phyloP scores from a whole-genome alignment of 2,797 vertebrate species.

The Enteromius argenteus region DNA sequence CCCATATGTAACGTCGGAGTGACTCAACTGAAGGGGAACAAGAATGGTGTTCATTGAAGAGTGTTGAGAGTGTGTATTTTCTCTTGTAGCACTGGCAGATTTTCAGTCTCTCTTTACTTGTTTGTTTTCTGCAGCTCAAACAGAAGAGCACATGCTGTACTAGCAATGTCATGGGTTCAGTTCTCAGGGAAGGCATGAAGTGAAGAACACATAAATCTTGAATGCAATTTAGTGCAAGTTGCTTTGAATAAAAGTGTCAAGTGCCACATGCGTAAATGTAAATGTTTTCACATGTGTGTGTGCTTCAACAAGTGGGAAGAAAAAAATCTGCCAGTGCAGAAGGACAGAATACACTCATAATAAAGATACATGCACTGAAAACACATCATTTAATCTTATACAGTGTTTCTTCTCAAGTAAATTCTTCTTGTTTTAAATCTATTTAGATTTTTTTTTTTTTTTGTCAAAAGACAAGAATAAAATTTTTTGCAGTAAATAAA shows the following conservation, averaged over 20 bases:
- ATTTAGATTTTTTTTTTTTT: too few species aligned
- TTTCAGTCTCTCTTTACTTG: neutral
- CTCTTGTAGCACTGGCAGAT: neutral
- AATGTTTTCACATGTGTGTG: neutral
- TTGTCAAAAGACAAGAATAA: too few species aligned
- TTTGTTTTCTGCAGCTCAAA: neutral
- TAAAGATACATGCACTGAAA: neutral
- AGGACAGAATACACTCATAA: neutral
- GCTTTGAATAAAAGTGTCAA: neutral
- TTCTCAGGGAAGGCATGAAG: neutral
- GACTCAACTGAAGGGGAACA: too few species aligned
- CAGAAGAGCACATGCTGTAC: neutral
- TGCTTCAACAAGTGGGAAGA: neutral
- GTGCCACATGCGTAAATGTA: neutral
- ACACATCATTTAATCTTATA: neutral
- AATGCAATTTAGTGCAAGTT: neutral
- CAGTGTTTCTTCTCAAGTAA: neutral
- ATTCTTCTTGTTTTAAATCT: neutral
- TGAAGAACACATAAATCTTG: neutral
- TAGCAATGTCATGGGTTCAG: neutral
- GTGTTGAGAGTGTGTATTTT: neutral
- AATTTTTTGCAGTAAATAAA: too few species aligned
- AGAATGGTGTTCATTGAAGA: neutral
- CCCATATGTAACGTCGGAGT: too few species aligned
- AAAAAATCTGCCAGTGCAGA: neutral